Base-by-base conservation (phyloP, 2,888 invertebrate genomes). In the Stenotaenia linearis region DNA sequence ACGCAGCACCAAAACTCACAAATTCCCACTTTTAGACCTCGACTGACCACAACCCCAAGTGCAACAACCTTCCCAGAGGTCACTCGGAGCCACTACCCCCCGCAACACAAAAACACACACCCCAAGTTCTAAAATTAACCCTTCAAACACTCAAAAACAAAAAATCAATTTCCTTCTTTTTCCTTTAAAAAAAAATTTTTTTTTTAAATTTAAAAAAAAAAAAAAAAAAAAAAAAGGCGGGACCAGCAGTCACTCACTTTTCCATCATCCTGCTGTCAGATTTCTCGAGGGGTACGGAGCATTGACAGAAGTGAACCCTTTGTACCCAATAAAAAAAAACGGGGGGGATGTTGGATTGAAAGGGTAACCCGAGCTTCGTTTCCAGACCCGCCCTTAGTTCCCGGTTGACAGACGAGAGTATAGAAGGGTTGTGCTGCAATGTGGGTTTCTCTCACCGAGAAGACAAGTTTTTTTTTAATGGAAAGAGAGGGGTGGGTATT, bases 241-340 rank as follows among this genome's bases (percentile, higher is more conserved):
- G 1, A 25, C 15, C 61, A 25, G 25, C 61, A 25, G 25, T 28
- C 61, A 61, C 61, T 61, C 61, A 61, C 28, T 61, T 61, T 61
- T 61, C 61, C 61, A 61, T 61, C 61, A 61, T 28, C 61, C 25
- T 61, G 28, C 61, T 61, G 61, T 61, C 61, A 61, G n/a, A n/a
- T n/a, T 15, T 61, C 25, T 25, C 10, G 7, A 10, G 15, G 15
- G 25, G 25, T 3, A 9, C 12, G 61, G 61, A 25, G 15, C 23
- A 61, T 25, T 61, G 61, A 61, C 61, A 25, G 61, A 61, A 61
- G 61, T 61, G 61, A 61, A 61, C 61, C 61, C 61, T 61, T 61
- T 61, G 61, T 61, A 25, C 25, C 23, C 61, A 21, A 28, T 61
- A 61, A 61, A 61, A 61, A 61, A 61, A 61, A 61, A 23, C 1